Percentiles rank a stretch among this genome's conserved stretches.
phyloP scores from a whole-genome alignment of 1,140 invertebrate species.

The Drosophila seguyi region DNA sequence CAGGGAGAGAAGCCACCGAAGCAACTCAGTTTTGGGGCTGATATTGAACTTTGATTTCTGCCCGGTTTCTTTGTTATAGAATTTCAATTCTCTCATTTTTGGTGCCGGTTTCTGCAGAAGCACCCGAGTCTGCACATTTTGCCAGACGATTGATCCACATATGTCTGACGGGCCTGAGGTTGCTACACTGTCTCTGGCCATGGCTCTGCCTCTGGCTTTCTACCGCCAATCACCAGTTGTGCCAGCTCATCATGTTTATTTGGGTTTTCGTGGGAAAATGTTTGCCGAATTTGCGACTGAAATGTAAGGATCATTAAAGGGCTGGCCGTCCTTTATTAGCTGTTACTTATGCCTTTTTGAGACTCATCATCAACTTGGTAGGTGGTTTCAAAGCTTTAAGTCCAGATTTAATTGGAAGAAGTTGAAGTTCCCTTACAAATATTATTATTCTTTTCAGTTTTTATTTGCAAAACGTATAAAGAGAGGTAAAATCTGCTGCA shows the following conservation, averaged over 20 bases:
- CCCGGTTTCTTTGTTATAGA: constrained; percentile 68
- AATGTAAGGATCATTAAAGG: constrained; percentile 28
- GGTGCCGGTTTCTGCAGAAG: constrained; percentile 63
- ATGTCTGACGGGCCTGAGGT: constrained; percentile 63
- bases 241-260: constrained; percentile 67
- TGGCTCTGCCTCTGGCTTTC: constrained; percentile 1
- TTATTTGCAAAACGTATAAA: background rate
- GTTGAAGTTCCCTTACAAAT: background rate
- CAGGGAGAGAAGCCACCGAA: constrained; percentile 61
- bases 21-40: constrained; percentile 62
- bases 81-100: constrained; percentile 64
- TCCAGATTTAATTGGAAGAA: background rate
- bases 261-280: constrained; percentile 64
- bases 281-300: constrained; percentile 46
- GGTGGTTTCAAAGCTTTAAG: background rate
- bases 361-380: background rate
- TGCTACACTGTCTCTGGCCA: background rate
- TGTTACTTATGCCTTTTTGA: background rate
- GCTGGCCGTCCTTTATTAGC: constrained; percentile 1
- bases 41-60: constrained; percentile 80
- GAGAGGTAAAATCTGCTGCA: background rate
- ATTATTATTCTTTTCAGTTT: background rate
- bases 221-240: constrained; percentile 18
- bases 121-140: constrained; percentile 49
- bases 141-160: constrained; percentile 72